A percentile compares a stretch with the other conserved stretches of the same genome.
These are phyloP conservation scores for Rhinophrynus dorsalis DNA, from an alignment of 2,797 vertebrate species.

Conservation along the genomic window DNA sequence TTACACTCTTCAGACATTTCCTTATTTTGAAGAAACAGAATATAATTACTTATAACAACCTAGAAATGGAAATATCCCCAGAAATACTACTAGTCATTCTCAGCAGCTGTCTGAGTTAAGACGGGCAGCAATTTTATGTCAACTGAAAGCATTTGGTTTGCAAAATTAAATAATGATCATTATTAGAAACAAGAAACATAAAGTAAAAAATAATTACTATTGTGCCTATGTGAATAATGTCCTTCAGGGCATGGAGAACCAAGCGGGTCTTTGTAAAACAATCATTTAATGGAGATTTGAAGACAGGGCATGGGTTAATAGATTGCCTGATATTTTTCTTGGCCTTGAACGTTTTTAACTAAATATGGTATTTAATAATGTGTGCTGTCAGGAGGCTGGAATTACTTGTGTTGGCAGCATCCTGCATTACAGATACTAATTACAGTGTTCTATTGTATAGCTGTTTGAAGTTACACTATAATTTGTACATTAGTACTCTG, in stretches of 20 bases:
- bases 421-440: slow-evolving; percentile 23
- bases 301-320: neutral
- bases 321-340: neutral
- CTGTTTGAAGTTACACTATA: slow-evolving; percentile 17
- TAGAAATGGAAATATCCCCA: too few species aligned
- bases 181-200: too few species aligned
- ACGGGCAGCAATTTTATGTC: too few species aligned
- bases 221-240: neutral
- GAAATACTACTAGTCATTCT: too few species aligned
- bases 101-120: too few species aligned
- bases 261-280: neutral
- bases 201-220: too few species aligned
- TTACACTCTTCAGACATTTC: too few species aligned
- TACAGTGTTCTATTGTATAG: slow-evolving; percentile 21
- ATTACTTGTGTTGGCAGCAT: slow-evolving; percentile 8
- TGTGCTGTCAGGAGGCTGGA: slow-evolving; percentile 9
- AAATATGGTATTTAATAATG: slow-evolving; percentile 21
- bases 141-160: too few species aligned
- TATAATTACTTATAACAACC: too few species aligned
- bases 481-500: slow-evolving; percentile 16
- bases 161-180: too few species aligned
- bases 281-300: neutral
- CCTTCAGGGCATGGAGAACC: neutral
- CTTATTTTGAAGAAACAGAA: too few species aligned
- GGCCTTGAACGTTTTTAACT: neutral